phyloP scores from a whole-genome alignment of 2,797 vertebrate genomes.

The Tenualosa thibaudeaui region DNA sequence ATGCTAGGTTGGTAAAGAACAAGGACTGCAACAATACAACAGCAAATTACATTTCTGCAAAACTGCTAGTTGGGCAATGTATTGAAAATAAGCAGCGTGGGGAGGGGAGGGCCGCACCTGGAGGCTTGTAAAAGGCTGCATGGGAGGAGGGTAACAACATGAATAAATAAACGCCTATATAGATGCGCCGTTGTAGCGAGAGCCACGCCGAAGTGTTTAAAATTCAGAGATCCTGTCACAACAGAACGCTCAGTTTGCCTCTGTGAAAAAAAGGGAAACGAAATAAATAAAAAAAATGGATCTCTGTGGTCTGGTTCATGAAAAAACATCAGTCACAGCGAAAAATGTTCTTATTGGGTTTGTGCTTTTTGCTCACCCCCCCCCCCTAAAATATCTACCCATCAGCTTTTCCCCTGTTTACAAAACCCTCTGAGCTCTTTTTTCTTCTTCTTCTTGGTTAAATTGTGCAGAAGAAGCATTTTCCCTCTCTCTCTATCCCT shows the following conservation, averaged over 20 bases:
- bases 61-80: constrained; percentile 52
- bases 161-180: constrained; percentile 62
- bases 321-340: constrained; percentile 60
- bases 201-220: constrained; percentile 44
- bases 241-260: constrained; percentile 47
- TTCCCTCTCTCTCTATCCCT: constrained; percentile 20
- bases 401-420: constrained; percentile 65
- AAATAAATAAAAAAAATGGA: constrained; percentile 42
- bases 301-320: constrained; percentile 54
- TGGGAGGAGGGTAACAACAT: constrained; percentile 47
- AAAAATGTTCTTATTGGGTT: constrained; percentile 36
- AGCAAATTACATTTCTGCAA: constrained; percentile 55
- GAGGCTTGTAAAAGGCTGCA: constrained; percentile 41
- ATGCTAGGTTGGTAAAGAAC: constrained; percentile 41
- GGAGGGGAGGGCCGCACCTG: constrained; percentile 43
- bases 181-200: constrained; percentile 48
- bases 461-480: constrained; percentile 65
- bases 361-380: constrained; percentile 3
- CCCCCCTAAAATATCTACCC: constrained; percentile 61
- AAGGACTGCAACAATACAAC: constrained; percentile 37
- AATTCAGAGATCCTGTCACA: constrained; percentile 60
- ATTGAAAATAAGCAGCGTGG: constrained; percentile 49
- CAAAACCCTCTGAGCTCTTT: constrained; percentile 61
- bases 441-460: constrained; percentile 64
- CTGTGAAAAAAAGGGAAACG: constrained; percentile 25